Percentiles rank a stretch among this genome's conserved stretches.
phyloP scores from a whole-genome alignment of 2,888 invertebrate species.

The Amphimallon solstitiale region DNA sequence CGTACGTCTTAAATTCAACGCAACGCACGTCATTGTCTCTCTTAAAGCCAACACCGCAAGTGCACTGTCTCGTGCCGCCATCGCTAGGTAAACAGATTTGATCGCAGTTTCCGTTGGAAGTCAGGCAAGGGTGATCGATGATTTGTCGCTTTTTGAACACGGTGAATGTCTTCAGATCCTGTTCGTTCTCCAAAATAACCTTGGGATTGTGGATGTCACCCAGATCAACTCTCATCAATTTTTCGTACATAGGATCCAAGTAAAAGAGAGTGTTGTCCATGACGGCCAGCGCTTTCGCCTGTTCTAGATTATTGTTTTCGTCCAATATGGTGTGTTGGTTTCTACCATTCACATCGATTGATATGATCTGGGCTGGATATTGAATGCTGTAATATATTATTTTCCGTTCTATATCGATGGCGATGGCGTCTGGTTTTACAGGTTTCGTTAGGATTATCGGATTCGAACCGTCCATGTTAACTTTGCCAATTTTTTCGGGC shows the following conservation, averaged over 20 bases:
- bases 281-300: slow-evolving; percentile 84
- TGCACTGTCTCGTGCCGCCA: slow-evolving; percentile 81
- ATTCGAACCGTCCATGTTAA: slow-evolving; percentile 93
- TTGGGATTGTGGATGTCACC: slow-evolving; percentile 82
- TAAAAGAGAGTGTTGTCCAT: slow-evolving; percentile 86
- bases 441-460: slow-evolving; percentile 77
- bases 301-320: slow-evolving; percentile 76
- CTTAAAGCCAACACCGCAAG: slow-evolving; percentile 90
- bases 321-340: slow-evolving; percentile 75
- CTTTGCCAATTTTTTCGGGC: slow-evolving; percentile 87
- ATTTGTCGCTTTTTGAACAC: slow-evolving; percentile 87
- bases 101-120: slow-evolving; percentile 90
- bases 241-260: slow-evolving; percentile 89
- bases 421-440: slow-evolving; percentile 83
- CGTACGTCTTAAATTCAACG: slow-evolving; percentile 86
- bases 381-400: slow-evolving; percentile 89
- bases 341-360: slow-evolving; percentile 78
- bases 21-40: slow-evolving; percentile 82
- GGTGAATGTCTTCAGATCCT: slow-evolving; percentile 86
- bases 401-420: slow-evolving; percentile 84
- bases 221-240: slow-evolving; percentile 85
- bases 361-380: slow-evolving; percentile 76
- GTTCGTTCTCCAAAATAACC: slow-evolving; percentile 83
- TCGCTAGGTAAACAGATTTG: slow-evolving; percentile 92
- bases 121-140: slow-evolving; percentile 85